Percentiles rank a stretch among this genome's conserved stretches.
phyloP scores from a whole-genome alignment of 2,888 invertebrate genomes.

The Dryococelus australis region DNA sequence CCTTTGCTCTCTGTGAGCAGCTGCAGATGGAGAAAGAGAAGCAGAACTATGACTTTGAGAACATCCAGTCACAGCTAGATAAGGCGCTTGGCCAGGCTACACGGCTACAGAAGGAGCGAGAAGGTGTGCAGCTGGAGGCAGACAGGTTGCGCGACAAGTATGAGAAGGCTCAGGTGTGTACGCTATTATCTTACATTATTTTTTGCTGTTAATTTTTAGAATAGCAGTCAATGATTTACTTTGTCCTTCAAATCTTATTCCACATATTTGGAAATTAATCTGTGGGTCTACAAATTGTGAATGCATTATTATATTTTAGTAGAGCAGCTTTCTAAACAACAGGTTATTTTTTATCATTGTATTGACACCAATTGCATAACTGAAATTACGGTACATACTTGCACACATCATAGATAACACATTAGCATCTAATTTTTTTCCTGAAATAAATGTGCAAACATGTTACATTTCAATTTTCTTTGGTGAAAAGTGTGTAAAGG shows the following conservation, averaged over 20 bases:
- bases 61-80: conserved; percentile 88
- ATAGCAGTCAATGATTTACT: too few relatives aligned
- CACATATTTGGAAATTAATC: too few relatives aligned
- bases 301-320: too few relatives aligned
- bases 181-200: background rate
- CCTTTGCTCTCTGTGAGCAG: conserved; percentile 46
- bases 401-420: background rate
- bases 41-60: conserved; percentile 88
- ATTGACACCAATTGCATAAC: background rate
- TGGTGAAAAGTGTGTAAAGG: background rate
- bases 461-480: background rate
- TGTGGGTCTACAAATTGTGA: too few relatives aligned
- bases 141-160: conserved; percentile 88
- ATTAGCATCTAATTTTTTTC: background rate
- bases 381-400: background rate
- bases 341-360: background rate
- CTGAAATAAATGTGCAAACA: too few relatives aligned
- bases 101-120: conserved; percentile 88
- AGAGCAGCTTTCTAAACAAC: too few relatives aligned
- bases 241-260: too few relatives aligned
- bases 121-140: conserved; percentile 81
- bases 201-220: conserved; percentile 5
- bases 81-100: conserved; percentile 88
- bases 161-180: conserved; percentile 83
- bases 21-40: conserved; percentile 89